Evolutionary conservation across 37 sponge, comb jelly and placozoan genomes (phyloP).

Genomic region (Agelas oroides): DNA sequence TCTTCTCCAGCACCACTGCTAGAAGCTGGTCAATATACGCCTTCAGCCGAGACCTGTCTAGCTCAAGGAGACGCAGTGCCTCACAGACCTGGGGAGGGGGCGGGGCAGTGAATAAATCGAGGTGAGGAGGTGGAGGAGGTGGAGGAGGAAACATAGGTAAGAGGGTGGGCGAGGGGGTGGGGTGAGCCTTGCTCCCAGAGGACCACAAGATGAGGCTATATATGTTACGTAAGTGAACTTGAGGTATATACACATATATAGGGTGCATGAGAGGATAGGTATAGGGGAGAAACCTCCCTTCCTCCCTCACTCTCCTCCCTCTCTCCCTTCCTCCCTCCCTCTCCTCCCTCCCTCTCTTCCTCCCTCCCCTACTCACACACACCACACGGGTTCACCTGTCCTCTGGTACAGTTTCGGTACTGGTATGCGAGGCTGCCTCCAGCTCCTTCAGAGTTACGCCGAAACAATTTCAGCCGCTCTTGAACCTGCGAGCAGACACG

Average conservation of each 20-base stretch:
- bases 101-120: not conserved
- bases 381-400: not conserved
- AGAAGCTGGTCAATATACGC: slow-evolving; percentile 59
- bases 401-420: not conserved
- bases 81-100: slow-evolving; percentile 40
- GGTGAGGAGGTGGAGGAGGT: not conserved
- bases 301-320: too few relatives aligned
- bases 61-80: slow-evolving; percentile 2
- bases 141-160: not conserved
- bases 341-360: too few relatives aligned
- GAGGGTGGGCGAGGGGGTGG: too few relatives aligned
- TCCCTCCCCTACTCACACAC: too few relatives aligned
- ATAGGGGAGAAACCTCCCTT: too few relatives aligned
- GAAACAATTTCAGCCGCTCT: slow-evolving; percentile 8
- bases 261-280: too few relatives aligned
- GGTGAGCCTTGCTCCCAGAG: too few relatives aligned
- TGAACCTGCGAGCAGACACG: slow-evolving; percentile 1
- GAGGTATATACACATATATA: too few relatives aligned
- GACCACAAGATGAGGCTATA: too few relatives aligned
- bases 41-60: not conserved
- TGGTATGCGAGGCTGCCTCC: not conserved
- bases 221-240: too few relatives aligned
- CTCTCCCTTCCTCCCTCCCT: too few relatives aligned
- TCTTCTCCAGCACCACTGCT: slow-evolving; percentile 57
- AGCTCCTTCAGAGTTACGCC: slow-evolving; percentile 2